phyloP scores from a whole-genome alignment of 2,113 vertebrate species.

The Equus przewalskii region DNA sequence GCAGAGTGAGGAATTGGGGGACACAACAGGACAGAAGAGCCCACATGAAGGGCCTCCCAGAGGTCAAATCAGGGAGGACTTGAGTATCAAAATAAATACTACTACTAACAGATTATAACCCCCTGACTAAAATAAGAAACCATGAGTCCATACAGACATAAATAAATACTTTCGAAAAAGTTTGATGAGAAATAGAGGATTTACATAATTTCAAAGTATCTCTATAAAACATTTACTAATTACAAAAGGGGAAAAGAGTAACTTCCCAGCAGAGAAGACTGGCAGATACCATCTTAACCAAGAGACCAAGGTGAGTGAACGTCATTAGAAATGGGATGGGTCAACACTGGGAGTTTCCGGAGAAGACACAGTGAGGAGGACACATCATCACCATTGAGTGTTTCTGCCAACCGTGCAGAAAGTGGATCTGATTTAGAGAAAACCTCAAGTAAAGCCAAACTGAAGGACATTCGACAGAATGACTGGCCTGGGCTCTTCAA shows the following conservation, averaged over 20 bases:
- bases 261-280: not conserved
- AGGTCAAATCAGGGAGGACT: not conserved
- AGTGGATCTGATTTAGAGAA: fast-evolving
- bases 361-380: not conserved
- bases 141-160: fast-evolving
- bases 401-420: not conserved
- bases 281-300: not conserved
- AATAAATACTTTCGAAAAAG: not conserved
- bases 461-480: not conserved
- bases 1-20: not conserved
- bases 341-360: not conserved
- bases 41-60: fast-evolving
- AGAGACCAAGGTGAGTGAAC: not conserved
- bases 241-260: not conserved
- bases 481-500: not conserved
- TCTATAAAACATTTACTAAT: not conserved
- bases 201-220: not conserved
- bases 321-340: too few relatives aligned
- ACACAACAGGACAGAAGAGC: not conserved
- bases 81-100: not conserved
- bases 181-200: not conserved
- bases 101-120: not conserved
- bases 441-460: fast-evolving
- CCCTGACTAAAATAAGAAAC: not conserved
- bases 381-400: fast-evolving